Evolutionary conservation across 2,888 invertebrate species (phyloP).

Genomic region (Chrysomela aeneicollis): DNA sequence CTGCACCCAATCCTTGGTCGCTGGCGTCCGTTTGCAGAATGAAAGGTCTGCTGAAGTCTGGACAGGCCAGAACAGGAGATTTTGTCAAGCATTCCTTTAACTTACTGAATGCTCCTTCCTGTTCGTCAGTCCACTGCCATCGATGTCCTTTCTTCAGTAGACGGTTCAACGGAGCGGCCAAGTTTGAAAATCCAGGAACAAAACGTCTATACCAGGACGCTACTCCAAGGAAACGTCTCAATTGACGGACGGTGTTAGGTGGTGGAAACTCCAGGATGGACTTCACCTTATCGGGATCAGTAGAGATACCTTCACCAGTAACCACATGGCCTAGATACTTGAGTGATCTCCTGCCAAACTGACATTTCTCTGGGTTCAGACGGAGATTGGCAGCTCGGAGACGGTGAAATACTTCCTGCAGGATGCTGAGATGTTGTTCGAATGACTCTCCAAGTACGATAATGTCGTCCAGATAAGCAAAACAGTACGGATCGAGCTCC

Average conservation of each 20-base stretch:
- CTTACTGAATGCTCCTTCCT: slow-evolving; percentile 8
- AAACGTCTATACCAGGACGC: slow-evolving; percentile 28
- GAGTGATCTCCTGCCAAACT: slow-evolving; percentile 15
- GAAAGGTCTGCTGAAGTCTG: slow-evolving; percentile 36
- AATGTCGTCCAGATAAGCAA: slow-evolving; percentile 6
- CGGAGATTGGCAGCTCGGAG: slow-evolving; percentile 17
- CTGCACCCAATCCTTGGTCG: slow-evolving; percentile 42
- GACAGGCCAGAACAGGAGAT: slow-evolving; percentile 31
- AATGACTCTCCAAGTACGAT: neutral
- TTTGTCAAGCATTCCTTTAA: slow-evolving; percentile 7
- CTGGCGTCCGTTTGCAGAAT: slow-evolving; percentile 40
- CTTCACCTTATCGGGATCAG: slow-evolving; percentile 10
- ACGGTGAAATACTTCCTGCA: slow-evolving; percentile 17
- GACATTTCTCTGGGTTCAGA: slow-evolving; percentile 30
- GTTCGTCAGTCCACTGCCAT: slow-evolving; percentile 12
- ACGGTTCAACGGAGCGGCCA: slow-evolving; percentile 15
- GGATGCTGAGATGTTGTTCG: neutral
- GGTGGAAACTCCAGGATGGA: slow-evolving; percentile 11
- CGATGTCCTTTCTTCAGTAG: slow-evolving; percentile 7
- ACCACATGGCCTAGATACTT: slow-evolving; percentile 28
- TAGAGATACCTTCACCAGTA: neutral
- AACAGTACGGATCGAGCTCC: neutral
- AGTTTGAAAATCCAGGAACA: slow-evolving; percentile 20
- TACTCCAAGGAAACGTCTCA: slow-evolving; percentile 17
- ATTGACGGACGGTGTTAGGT: slow-evolving; percentile 12